Base-by-base conservation (phyloP, 2,888 invertebrate species). In the Malthinus seriepunctatus region DNA sequence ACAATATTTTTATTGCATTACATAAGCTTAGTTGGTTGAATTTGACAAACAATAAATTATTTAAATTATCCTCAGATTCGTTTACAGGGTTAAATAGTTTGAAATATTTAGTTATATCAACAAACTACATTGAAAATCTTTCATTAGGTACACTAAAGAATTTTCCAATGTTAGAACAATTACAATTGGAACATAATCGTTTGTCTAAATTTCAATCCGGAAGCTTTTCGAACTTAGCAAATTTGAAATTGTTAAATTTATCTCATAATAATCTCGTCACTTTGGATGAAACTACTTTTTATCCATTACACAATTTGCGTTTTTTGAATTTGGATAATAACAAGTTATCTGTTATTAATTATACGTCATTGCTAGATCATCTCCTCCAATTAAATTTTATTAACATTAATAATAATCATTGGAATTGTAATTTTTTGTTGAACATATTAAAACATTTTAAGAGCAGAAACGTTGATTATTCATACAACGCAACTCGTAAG, bases 371-470 rank as follows among this genome's bases (percentile, higher is more conserved):
- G 12, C 7, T 51, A 9, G 9, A 15, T 10, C 51, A 51, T 10
- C 15, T 51, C 15, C 15, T 15, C 0, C 0, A 3, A 1, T 14
- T 51, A 1, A 1, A 4, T n/a, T 42, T 7, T 7, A 42, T 42
- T 33, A 42, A 38, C 10, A 33, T 51, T 10, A 39, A 51, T 15
- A 15, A 32, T 31, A 51, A 51, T 10, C 8, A 42, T 15, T 51
- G 51, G 39, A 32, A 12, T 42, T 51, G 51, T 10, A 6, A 32
- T 0, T 33, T 51, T n/a, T 42, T 51, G 39, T 15, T 15, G 8
- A 6, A 15, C 1, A 51, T 51, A 38, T 15, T 51, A 6, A 51
- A 51, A n/a, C 3, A 0, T 3, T 51, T 51, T 38, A 39, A 33
- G 15, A 6, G 1, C 1, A n/a, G 33, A 4, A 1, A 6, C 8